phyloP scores from a whole-genome alignment of 2,888 invertebrate species.

The Tachystola acroxantha region DNA sequence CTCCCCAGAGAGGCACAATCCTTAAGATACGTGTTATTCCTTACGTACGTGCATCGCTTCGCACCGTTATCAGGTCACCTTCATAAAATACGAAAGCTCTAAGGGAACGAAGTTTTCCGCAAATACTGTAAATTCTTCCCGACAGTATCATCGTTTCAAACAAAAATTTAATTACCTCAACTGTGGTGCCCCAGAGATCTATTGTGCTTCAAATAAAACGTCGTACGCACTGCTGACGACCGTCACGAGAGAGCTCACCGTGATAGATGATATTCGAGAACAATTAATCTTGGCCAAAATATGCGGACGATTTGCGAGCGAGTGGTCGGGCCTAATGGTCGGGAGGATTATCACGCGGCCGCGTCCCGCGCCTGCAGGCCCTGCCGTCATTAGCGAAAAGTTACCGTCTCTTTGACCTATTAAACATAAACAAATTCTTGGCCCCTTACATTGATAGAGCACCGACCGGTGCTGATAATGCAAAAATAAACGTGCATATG shows the following conservation, averaged over 20 bases:
- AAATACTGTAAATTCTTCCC: conserved; percentile 31
- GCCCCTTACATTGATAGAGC: conserved; percentile 16
- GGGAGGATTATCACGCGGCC: conserved; percentile 69
- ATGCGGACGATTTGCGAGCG: conserved; percentile 78
- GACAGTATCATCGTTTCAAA: conserved; percentile 39
- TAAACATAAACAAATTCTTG: conserved; percentile 7
- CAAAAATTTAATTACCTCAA: conserved; percentile 65
- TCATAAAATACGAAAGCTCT: conserved; percentile 25
- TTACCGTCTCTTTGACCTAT: conserved; percentile 30
- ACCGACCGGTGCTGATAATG: conserved; percentile 10
- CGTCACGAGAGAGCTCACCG: conserved; percentile 72
- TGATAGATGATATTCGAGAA: conserved; percentile 78
- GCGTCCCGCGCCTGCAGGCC: conserved; percentile 41
- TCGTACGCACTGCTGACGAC: conserved; percentile 70
- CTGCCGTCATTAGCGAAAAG: conserved; percentile 64
- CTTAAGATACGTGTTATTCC: conserved; percentile 8
- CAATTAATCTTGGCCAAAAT: conserved; percentile 78
- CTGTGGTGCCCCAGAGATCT: conserved; percentile 47
- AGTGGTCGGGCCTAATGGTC: conserved; percentile 75
- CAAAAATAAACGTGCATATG: conserved; percentile 50
- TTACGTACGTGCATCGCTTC: conserved; percentile 3
- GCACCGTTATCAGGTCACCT: conserved; percentile 21
- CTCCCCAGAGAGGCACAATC: conserved; percentile 4
- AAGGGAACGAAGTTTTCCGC: conserved; percentile 22
- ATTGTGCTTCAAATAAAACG: conserved; percentile 71